Evolutionary conservation across 2,888 invertebrate genomes (phyloP).

Genomic region (Octonoba sinensis): DNA sequence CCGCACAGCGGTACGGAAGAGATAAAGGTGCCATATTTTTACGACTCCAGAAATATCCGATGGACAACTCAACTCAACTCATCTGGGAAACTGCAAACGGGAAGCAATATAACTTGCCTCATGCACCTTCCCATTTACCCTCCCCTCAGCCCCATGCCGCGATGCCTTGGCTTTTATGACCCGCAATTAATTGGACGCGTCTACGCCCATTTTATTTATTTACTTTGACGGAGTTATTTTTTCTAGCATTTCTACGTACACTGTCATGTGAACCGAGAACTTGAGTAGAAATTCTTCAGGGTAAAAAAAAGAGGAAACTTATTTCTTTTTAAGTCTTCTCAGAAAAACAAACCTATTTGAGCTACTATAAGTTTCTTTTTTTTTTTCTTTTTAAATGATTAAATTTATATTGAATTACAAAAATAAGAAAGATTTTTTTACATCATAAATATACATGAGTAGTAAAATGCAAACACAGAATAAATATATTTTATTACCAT

Average conservation of each 20-base stretch:
- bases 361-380: too few relatives aligned
- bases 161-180: slow-evolving; percentile 50
- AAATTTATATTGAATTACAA: too few relatives aligned
- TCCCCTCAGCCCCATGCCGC: slow-evolving; percentile 5
- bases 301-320: neutral
- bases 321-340: too few relatives aligned
- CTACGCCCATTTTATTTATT: slow-evolving; percentile 51
- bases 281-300: slow-evolving; percentile 27
- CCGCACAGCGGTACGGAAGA: neutral
- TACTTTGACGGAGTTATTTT: slow-evolving; percentile 8
- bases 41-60: slow-evolving; percentile 19
- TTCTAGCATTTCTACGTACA: too few relatives aligned
- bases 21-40: slow-evolving; percentile 45
- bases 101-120: slow-evolving; percentile 57
- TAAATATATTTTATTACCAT: too few relatives aligned
- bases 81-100: slow-evolving; percentile 30
- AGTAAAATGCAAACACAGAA: too few relatives aligned
- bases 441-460: too few relatives aligned
- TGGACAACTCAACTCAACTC: slow-evolving; percentile 46
- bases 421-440: too few relatives aligned
- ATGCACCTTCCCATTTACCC: slow-evolving; percentile 2
- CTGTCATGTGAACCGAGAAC: too few relatives aligned
- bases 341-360: too few relatives aligned
- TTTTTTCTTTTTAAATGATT: too few relatives aligned
- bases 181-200: slow-evolving; percentile 58